Base-by-base conservation (phyloP, 2,113 vertebrate genomes). In the Grantiella picta region DNA sequence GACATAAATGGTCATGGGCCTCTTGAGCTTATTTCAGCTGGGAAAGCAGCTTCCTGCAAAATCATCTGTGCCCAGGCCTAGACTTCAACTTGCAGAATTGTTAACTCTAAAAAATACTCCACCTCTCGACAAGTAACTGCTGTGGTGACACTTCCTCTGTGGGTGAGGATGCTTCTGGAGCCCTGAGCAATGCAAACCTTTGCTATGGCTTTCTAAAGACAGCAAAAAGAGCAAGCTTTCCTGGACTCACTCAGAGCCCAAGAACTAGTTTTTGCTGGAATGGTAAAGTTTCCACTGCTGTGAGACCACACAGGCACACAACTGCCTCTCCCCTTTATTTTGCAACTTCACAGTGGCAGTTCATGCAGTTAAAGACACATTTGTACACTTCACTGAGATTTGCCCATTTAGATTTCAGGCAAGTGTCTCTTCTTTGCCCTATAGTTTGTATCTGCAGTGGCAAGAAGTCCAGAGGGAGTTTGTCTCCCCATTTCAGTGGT, bases 31-130 rank as follows among this genome's bases (percentile, higher is more conserved):
- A 1, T 63, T 82, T 8, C 53, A n/a, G 60, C 2, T 50, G 33
- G 47, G 44, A 38, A 81, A 44, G 47, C 38, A 22, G 50, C 44
- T 59, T 86, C 68, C 65, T 91, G 52, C 33, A 75, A 59, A n/a
- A 9, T 31, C 6, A 6, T 3, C 44, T n/a, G 49, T 0, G 0
- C 29, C 17, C 6, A 0, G 42, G 50, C 52, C n/a, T 6, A 0
- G 27, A 24, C 42, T 86, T 47, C 9, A 20, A 2, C 7, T 5
- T 28, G 23, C 33, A 31, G 7, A 66, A 89, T 12, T 2, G n/a
- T 70, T 91, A 38, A 38, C 38, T 38, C 38, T 66, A 23, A 52
- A 54, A 86, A n/a, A 22, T 7, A 28, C 1, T 52, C 12, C 17
- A 36, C 36, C 17, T 42, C 52, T 86, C 5, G 0, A 17, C 47